phyloP scores from a whole-genome alignment of 2,888 invertebrate species.

The Lasioglossum lativentre region DNA sequence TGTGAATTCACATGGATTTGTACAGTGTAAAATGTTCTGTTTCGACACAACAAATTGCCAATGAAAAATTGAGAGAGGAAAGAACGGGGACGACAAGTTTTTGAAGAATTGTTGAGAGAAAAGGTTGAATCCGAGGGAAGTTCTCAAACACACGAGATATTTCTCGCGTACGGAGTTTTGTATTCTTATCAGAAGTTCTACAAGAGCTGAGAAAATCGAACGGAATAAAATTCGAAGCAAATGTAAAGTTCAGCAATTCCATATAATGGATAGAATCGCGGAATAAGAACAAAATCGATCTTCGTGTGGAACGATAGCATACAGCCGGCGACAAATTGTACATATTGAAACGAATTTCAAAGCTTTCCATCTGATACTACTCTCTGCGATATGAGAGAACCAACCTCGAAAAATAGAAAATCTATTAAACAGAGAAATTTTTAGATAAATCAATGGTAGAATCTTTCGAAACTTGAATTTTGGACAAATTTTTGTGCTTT shows the following conservation, averaged over 20 bases:
- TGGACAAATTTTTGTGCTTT: neutral
- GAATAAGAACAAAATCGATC: constrained; percentile 64
- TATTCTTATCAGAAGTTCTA: constrained; percentile 45
- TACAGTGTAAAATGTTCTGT: neutral
- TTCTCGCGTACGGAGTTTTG: constrained; percentile 38
- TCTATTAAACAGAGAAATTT: constrained; percentile 24
- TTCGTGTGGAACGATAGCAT: constrained; percentile 45
- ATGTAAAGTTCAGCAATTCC: constrained; percentile 63
- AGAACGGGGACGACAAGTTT: neutral
- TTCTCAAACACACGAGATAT: constrained; percentile 38
- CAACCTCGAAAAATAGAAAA: constrained; percentile 19
- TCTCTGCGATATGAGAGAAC: constrained; percentile 6
- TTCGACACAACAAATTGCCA: neutral
- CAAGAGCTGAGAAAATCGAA: constrained; percentile 48
- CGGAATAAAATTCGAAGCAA: constrained; percentile 59
- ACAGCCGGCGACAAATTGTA: constrained; percentile 62
- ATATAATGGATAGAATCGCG: constrained; percentile 61
- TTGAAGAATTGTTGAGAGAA: constrained; percentile 2
- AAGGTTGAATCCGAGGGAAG: constrained; percentile 15
- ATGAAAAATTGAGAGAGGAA: neutral
- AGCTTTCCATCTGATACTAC: constrained; percentile 45
- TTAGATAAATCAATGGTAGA: neutral
- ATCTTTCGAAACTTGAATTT: neutral
- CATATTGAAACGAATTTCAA: constrained; percentile 62
- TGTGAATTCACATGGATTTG: neutral